Evolutionary conservation across 2,797 vertebrate species (phyloP), one percentile per base, ranked within the genome.

Genomic region (Leuciscus waleckii): DNA sequence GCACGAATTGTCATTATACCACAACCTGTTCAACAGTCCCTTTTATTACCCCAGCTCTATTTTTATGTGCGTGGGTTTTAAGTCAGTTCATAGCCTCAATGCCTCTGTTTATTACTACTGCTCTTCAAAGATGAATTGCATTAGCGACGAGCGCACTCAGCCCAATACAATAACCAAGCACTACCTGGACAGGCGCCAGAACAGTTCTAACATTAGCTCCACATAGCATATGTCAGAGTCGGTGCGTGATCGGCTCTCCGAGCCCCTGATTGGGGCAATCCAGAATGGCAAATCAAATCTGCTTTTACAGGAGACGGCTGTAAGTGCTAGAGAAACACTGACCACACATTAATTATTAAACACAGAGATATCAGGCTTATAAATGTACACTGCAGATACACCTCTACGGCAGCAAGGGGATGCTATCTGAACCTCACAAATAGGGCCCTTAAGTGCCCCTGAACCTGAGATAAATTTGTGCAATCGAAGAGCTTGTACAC

Each of bases 271-370:
- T 87, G 89, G 79, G 29, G 82, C 81, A 84, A 87, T 89, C 68
- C 68, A 79, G 80, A 87, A 54, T 43, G 80, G 84, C 88, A 88
- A 89, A 90, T 90, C 86, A 90, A 89, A 89, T 87, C 83, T 88
- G 80, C 81, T 74, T 86, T 84, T 86, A 78, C 79, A 82, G 43
- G 10, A 29, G 79, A 70, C 8, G 73, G 74, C 75, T 78, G 75
- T 81, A 68, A 89, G 87, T 86, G 86, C 88, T 83, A 56, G 84
- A 89, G 83, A 86, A 89, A 86, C 76, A 82, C 84, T 88, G 87
- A 86, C 89, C 86, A 76, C 90, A 85, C 86, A 89, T 90, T 81
- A 87, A 90, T 89, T 85, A 90, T 90, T 90, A 78, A 90, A 58
- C 76, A 79, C 51, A 3, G 67, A 46, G 76, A 74, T 84, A 69